Evolutionary conservation across 2,888 invertebrate species (phyloP).

Genomic region (Dorcus parallelipipedus): DNA sequence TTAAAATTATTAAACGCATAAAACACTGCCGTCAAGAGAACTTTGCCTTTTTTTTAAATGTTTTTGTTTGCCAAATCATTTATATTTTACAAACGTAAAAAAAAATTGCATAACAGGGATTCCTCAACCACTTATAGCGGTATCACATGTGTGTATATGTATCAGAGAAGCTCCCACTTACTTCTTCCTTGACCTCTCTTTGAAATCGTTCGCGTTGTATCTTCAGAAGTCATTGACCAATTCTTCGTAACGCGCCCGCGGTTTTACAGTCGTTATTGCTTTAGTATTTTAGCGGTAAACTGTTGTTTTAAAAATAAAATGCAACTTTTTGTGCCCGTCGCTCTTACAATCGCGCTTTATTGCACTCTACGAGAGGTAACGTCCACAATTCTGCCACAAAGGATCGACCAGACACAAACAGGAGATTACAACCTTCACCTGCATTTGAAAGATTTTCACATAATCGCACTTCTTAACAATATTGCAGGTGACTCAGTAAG

Average conservation of each 20-base stretch:
- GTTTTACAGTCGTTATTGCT: constrained; percentile 2
- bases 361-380: neutral
- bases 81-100: no score
- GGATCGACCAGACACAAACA: constrained; percentile 70
- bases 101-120: no score
- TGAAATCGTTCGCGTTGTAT: neutral
- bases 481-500: constrained; percentile 48
- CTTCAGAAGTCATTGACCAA: constrained; percentile 10
- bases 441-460: constrained; percentile 73
- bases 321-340: neutral
- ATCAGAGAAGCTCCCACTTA: no score
- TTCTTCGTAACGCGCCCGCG: neutral
- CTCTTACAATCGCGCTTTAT: constrained; percentile 1
- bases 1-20: no score
- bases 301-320: constrained; percentile 2
- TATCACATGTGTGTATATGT: no score
- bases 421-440: constrained; percentile 78
- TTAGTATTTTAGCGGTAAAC: constrained; percentile 5
- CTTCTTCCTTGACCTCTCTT: constrained; percentile 11
- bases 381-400: neutral
- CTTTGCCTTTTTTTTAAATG: no score
- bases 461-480: constrained; percentile 65
- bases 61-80: no score
- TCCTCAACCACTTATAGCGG: no score
- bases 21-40: no score